Base-by-base conservation (phyloP, 1,140 invertebrate species). In the Brachionus angularis region DNA sequence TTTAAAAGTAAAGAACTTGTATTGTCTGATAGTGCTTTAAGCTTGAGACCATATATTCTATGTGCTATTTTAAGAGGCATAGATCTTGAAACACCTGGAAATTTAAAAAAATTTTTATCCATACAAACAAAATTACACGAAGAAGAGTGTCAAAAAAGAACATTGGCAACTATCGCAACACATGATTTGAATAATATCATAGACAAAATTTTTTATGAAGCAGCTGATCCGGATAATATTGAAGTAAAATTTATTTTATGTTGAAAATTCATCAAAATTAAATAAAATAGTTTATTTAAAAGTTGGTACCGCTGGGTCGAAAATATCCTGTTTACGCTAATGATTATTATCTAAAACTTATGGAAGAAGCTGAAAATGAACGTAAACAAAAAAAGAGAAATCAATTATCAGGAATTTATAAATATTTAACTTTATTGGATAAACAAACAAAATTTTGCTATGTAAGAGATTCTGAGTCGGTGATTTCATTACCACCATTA, bases 401-500 rank as follows among this genome's bases (percentile, higher is more conserved):
- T 79, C 86, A 86, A 5, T 87, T 88, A 76, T 88, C 88, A 18
- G 89, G 89, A 8, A 86, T 91, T 74, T 88, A 91, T 75, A 89
- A 89, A 84, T 89, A 89, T 81, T 78, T 91, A 49, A 87, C 90
- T 76, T 75, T 91, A 25, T 76, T 91, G 39, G 88, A 89, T 79
- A 88, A 87, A 47, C 89, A 89, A 78, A 77, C 83, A 5, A 74
- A 85, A 12, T 91, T 87, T 78, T 87, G 89, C 0, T 90, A 87
- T 76, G 76, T 91, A 27, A 71, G 86, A 61, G 87, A 89, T 78
- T 77, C 80, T 8, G 80, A 80, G 18, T 82, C 83, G 3, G 87
- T 89, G 1, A 87, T 91, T 73, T 90, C 89, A 21, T 88, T 91
- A 77, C 89, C 89, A 55, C 89, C 89, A 1, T 88, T 91, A 49